Evolutionary conservation across 1,140 invertebrate genomes (phyloP), one percentile per base, ranked within the genome.

Genomic region (Propsilocerus akamusi): DNA sequence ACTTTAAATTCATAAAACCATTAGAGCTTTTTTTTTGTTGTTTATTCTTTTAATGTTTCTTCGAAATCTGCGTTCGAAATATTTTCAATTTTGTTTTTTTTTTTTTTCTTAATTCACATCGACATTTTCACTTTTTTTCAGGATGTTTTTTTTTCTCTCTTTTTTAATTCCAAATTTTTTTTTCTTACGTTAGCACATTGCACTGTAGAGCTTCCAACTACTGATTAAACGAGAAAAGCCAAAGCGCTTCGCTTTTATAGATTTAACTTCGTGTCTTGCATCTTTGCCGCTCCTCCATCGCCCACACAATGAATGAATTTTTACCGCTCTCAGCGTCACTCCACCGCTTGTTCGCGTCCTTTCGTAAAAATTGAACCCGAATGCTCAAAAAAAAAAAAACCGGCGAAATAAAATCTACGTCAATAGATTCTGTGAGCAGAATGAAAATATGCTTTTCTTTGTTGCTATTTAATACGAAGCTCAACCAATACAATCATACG

Each of bases 231-330:
- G 12, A 8, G 12, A 20, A 20, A 14, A 41, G 8, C 14, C 17
- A 10, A 41, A 41, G 17, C 22, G 5, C 34, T 14, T 41, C 12
- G 17, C 34, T 41, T 41, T 41, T 41, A 41, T 41, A 41, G 34
- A 41, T 41, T 14, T 41, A 20, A 6, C 8, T 20, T 41, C 22
- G 14, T 14, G 14, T 20, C 17, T 41, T 41, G 34, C 34, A 20
- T 20, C 34, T 41, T 41, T 41, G 34, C 8, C 14, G 10, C 22
- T 41, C 34, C 8, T 20, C 34, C 34, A 20, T 41, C 34, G 34
- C 34, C 34, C 34, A 41, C 34, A 41, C 34, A 41, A n/a, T 41
- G 34, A 41, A 41, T 41, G 34, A 41, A 37, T 20, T 41, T 41
- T 41, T 41, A 8, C n/a, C 10, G 5, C 34, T 41, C 34, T 20